phyloP scores from a whole-genome alignment of 1,140 invertebrate species.

The Anagrus nilaparvatae region DNA sequence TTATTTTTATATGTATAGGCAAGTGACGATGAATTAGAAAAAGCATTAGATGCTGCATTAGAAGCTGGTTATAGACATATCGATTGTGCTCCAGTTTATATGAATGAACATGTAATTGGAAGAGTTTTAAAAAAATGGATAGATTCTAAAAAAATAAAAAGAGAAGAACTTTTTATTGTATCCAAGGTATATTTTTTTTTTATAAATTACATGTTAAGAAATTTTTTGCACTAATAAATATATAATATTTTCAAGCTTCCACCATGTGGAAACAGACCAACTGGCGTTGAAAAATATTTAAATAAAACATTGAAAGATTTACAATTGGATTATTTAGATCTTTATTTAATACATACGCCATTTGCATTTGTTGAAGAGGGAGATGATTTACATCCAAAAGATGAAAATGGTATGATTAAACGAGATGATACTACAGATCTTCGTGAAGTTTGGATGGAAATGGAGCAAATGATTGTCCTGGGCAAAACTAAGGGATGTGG shows the following conservation, averaged over 20 bases:
- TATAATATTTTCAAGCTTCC: conserved; percentile 38
- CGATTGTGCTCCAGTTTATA: conserved; percentile 53
- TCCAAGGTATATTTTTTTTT: conserved; percentile 45
- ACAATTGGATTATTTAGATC: conserved; percentile 55
- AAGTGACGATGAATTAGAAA: conserved; percentile 41
- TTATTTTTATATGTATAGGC: too few relatives aligned
- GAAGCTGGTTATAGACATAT: conserved; percentile 59
- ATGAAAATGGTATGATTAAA: conserved; percentile 51
- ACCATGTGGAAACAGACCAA: conserved; percentile 38
- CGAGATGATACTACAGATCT: conserved; percentile 58
- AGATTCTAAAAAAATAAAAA: conserved; percentile 46
- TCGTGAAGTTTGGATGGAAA: conserved; percentile 59
- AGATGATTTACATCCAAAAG: conserved; percentile 38
- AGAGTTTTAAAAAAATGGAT: conserved; percentile 52
- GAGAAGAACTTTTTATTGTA: conserved; percentile 59
- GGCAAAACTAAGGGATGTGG: conserved; percentile 60
- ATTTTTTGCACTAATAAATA: too few relatives aligned
- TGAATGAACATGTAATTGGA: conserved; percentile 54
- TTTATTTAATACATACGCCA: conserved; percentile 59
- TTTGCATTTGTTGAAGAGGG: conserved; percentile 51
- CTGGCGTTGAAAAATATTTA: conserved; percentile 48
- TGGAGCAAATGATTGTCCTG: conserved; percentile 54
- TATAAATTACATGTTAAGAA: neutral
- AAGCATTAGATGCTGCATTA: conserved; percentile 47
- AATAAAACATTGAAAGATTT: conserved; percentile 48